Conservation (phyloP, 2,797 vertebrate species). For the Synanceia verrucosa region DNA sequence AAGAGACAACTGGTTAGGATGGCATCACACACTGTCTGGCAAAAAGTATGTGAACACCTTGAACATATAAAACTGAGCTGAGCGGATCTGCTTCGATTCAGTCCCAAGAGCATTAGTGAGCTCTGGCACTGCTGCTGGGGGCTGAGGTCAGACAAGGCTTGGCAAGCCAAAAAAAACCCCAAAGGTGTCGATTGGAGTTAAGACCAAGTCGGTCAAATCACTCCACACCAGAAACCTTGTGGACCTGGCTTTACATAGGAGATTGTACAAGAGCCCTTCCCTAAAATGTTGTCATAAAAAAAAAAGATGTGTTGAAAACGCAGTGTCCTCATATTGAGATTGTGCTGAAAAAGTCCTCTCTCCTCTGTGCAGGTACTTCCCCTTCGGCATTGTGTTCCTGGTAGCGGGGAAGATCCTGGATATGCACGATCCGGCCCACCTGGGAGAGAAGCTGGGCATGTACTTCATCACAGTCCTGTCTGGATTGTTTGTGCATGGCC, state of each 20-base stretch:
- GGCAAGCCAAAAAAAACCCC: slow-evolving; percentile 11
- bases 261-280: background rate
- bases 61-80: background rate
- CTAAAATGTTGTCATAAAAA: background rate
- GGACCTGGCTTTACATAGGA: background rate
- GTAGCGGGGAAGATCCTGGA: slow-evolving; percentile 92
- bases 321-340: background rate
- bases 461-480: slow-evolving; percentile 88
- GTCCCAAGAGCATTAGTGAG: slow-evolving; percentile 35
- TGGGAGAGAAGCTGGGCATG: slow-evolving; percentile 89
- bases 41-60: background rate
- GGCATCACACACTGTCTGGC: background rate
- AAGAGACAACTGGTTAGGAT: background rate
- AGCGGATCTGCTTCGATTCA: slow-evolving; percentile 24
- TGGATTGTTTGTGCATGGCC: slow-evolving; percentile 86
- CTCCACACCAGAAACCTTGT: background rate
- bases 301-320: background rate
- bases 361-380: slow-evolving; percentile 86
- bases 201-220: background rate
- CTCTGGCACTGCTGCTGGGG: background rate
- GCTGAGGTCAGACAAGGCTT: background rate
- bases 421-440: slow-evolving; percentile 87
- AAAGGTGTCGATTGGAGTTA: background rate
- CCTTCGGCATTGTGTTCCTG: slow-evolving; percentile 91
- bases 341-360: background rate